Conservation (phyloP, 1,140 invertebrate genomes). For the Chironomus tepperi region DNA sequence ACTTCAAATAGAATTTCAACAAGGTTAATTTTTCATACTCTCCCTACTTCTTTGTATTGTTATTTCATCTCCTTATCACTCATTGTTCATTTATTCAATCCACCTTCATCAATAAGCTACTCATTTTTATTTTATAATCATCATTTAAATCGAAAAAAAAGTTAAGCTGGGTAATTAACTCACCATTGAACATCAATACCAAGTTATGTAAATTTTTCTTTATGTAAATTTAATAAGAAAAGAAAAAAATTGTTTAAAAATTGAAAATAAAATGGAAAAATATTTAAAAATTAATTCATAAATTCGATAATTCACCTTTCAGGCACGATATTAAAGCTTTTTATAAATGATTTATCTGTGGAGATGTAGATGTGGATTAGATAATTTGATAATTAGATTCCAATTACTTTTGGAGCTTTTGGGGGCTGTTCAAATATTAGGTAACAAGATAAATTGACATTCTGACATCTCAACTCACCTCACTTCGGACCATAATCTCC, state of each 20-base stretch:
- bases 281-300: neutral
- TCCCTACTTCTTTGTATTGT: neutral
- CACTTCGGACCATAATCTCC: too few relatives aligned
- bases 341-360: neutral
- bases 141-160: neutral
- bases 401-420: neutral
- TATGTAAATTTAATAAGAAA: neutral
- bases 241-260: neutral
- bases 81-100: neutral
- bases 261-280: neutral
- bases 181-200: slow-evolving; percentile 1
- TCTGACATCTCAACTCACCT: too few relatives aligned
- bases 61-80: too few relatives aligned
- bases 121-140: neutral
- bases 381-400: neutral
- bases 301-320: too few relatives aligned
- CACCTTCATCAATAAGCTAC: neutral
- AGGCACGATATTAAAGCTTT: neutral
- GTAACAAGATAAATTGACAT: too few relatives aligned
- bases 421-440: too few relatives aligned
- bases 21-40: neutral
- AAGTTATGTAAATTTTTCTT: neutral
- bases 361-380: too few relatives aligned
- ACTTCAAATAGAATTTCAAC: too few relatives aligned
- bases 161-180: neutral